Conservation (phyloP, 1,140 invertebrate genomes). For the Calliopsis andreniformis region DNA sequence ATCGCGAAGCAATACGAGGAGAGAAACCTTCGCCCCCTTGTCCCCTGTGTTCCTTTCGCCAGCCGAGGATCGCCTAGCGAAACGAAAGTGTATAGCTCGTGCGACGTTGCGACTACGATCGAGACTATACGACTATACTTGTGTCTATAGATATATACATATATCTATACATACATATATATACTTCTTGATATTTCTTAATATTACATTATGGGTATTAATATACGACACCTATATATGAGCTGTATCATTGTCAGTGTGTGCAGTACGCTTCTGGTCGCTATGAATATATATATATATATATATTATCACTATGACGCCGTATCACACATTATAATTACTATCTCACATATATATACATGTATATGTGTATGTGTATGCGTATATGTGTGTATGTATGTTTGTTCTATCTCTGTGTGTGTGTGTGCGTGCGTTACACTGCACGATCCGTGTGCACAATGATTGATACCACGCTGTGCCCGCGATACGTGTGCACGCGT, state of each 20-base stretch:
- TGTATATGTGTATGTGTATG: conserved; percentile 37
- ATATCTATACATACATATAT: conserved; percentile 46
- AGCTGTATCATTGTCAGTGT: conserved; percentile 80
- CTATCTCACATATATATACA: conserved; percentile 28
- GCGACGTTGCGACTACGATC: conserved; percentile 58
- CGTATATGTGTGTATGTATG: conserved; percentile 12
- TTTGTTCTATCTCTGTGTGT: too few relatives aligned
- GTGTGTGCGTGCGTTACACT: conserved; percentile 15
- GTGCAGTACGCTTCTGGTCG: conserved; percentile 79
- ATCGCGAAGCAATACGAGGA: conserved; percentile 19
- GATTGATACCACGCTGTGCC: conserved; percentile 47
- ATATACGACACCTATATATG: conserved; percentile 67
- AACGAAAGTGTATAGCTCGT: conserved; percentile 53
- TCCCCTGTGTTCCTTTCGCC: conserved; percentile 26
- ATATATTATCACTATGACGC: conserved; percentile 59
- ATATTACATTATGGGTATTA: conserved; percentile 57
- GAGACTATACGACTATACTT: conserved; percentile 42
- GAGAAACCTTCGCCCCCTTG: conserved; percentile 7
- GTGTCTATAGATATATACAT: conserved; percentile 45
- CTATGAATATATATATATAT: too few relatives aligned
- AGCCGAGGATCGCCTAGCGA: conserved; percentile 54
- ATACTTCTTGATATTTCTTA: conserved; percentile 52
- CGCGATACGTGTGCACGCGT: conserved; percentile 44
- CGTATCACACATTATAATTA: conserved; percentile 48
- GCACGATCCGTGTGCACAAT: conserved; percentile 18